Percentiles rank a stretch among this genome's conserved stretches.
Evolutionary conservation across 1,140 invertebrate genomes (phyloP).

Genomic region (Philopotamus ludificatus): DNA sequence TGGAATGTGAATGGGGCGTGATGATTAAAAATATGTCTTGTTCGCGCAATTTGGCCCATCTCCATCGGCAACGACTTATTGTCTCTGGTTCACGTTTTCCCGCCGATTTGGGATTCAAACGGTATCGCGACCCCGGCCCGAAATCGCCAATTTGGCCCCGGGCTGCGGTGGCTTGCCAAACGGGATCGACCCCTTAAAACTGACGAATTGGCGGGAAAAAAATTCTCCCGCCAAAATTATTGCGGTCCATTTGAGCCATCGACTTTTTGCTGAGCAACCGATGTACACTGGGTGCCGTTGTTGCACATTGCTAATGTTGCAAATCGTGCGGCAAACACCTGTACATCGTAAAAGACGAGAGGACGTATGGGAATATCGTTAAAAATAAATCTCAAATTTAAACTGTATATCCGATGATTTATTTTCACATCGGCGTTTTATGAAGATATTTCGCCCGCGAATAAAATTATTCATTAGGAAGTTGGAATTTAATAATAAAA

Average conservation of each 20-base stretch:
- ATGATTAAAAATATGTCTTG: constrained; percentile 27
- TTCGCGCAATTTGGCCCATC: constrained; percentile 12
- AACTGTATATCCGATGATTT: background rate
- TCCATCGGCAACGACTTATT: background rate
- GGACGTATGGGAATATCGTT: too few relatives aligned
- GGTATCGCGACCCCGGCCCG: constrained; percentile 3
- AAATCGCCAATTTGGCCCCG: background rate
- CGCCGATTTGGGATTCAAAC: constrained; percentile 20
- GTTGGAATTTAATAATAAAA: constrained; percentile 24
- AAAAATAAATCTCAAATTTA: too few relatives aligned
- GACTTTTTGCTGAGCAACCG: constrained; percentile 22
- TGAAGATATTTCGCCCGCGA: background rate
- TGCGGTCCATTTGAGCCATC: constrained; percentile 40
- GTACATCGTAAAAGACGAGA: too few relatives aligned
- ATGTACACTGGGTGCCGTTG: background rate
- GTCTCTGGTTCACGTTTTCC: too few relatives aligned
- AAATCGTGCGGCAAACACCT: background rate
- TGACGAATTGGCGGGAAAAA: constrained; percentile 31
- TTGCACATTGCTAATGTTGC: background rate
- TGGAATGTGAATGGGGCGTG: constrained; percentile 19
- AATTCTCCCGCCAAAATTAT: constrained; percentile 32
- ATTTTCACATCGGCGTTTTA: background rate
- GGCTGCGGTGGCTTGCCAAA: background rate
- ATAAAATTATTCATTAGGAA: constrained; percentile 28
- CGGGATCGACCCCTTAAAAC: constrained; percentile 2